Conservation (phyloP, 2,113 vertebrate genomes). For the Seriola quinqueradiata region DNA sequence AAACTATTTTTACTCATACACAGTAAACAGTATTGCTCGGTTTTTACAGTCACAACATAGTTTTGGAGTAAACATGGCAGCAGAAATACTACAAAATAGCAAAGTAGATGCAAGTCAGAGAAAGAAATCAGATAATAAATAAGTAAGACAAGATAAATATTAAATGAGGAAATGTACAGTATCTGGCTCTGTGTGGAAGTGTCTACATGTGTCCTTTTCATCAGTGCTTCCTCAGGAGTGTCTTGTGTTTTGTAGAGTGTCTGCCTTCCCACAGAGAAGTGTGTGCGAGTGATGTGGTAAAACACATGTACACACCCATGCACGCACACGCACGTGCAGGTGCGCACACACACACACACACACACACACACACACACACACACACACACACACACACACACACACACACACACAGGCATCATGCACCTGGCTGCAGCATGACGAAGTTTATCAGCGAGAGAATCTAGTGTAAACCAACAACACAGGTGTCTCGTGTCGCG, state of each 20-base stretch:
- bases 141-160: neutral
- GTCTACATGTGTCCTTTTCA: constrained; percentile 57
- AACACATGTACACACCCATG: constrained; percentile 1
- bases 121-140: neutral
- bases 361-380: neutral
- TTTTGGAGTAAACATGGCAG: neutral
- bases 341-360: neutral
- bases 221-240: constrained; percentile 54
- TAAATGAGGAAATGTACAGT: constrained; percentile 7
- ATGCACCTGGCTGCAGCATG: constrained; percentile 79
- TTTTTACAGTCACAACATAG: neutral
- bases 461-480: constrained; percentile 76
- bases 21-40: neutral
- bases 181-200: constrained; percentile 34
- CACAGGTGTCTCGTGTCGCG: constrained; percentile 73
- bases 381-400: constrained; percentile 12
- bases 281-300: constrained; percentile 71
- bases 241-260: constrained; percentile 50
- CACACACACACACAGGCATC: constrained; percentile 37
- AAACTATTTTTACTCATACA: neutral
- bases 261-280: constrained; percentile 59
- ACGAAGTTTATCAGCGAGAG: constrained; percentile 63
- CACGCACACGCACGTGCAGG: neutral
- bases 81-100: neutral
- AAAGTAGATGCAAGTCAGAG: neutral